These are phyloP conservation scores for Ferrisia virgata DNA, from an alignment of 2,888 invertebrate genomes.

Conservation along the genomic window DNA sequence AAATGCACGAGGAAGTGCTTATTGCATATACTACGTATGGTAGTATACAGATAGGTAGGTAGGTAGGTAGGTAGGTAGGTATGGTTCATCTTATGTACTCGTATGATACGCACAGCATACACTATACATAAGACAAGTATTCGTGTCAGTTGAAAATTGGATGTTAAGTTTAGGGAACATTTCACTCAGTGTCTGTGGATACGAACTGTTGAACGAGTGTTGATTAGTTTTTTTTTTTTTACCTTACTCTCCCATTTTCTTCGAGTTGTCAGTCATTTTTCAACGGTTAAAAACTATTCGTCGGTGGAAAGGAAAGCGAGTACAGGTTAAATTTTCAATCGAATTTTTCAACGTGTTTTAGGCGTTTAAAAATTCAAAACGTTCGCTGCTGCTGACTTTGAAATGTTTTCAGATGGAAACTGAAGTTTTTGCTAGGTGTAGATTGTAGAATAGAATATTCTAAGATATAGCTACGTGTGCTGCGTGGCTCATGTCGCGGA, in stretches of 20 bases:
- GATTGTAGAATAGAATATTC: background rate
- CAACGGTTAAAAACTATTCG: constrained; percentile 1
- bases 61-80: no score
- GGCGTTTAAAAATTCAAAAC: background rate
- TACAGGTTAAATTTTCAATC: background rate
- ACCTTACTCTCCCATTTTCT: background rate
- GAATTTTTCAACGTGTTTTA: background rate
- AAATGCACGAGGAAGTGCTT: background rate
- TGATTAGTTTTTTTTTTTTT: constrained; percentile 6
- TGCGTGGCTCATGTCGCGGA: background rate
- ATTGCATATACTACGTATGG: background rate
- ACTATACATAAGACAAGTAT: no score
- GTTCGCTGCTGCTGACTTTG: background rate
- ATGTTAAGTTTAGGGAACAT: constrained; percentile 3
- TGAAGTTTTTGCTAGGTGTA: background rate
- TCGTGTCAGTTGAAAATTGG: constrained; percentile 24
- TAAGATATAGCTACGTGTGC: no score
- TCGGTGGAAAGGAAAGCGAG: background rate
- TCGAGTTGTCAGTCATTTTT: background rate
- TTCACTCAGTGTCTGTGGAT: no score
- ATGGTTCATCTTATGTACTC: background rate
- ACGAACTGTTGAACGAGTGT: constrained; percentile 10
- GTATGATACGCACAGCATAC: no score
- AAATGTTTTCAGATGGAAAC: background rate
- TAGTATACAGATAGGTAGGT: no score